Base-by-base conservation (phyloP, 1,140 invertebrate species). In the Drosophila serrata region DNA sequence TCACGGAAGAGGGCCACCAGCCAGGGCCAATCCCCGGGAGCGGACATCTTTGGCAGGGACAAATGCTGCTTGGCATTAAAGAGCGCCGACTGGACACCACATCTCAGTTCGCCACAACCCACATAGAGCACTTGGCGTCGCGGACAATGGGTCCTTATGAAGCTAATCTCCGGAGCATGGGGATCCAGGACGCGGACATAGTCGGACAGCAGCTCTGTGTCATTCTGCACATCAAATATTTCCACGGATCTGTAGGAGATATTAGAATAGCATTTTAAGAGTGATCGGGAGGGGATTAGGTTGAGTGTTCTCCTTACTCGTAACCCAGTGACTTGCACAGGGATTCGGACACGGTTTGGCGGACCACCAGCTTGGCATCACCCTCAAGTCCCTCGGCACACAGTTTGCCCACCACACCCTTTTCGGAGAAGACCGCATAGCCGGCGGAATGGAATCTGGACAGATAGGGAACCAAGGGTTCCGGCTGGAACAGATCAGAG, bases 1-100 rank as follows among this genome's bases (percentile, higher is more conserved):
- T 97, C 95, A 81, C 97, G 96, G 73, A 97, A 95, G 0, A 98
- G 94, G 8, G 96, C 95, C 15, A 95, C 96, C 87, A 98, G 95
- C 97, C 97, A 98, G 15, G 97, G 97, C 97, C 97, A 98, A 84
- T 98, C 96, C 3, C 96, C 96, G 3, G 96, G 95, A 4, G 93
- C 93, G 6, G 96, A 94, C 90, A 96, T 95, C 90, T 97, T 96
- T 37, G 94, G 93, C 40, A 97, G 91, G 29, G 88, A 93, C 37
- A 93, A 84, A 37, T 92, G 81, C 56, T 92, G 93, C 15, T 94
- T 79, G 15, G 94, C 93, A 17, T 94, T 75, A 7, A 94, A 93
- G 43, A 96, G 94, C 15, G 95, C 93, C 19, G 95, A 94, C 67
- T 97, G 95, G 35, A 96, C 92, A 0, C 97, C 97, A 82, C 97